Conservation (phyloP, 2,888 invertebrate genomes). For the Cephus pulcher region DNA sequence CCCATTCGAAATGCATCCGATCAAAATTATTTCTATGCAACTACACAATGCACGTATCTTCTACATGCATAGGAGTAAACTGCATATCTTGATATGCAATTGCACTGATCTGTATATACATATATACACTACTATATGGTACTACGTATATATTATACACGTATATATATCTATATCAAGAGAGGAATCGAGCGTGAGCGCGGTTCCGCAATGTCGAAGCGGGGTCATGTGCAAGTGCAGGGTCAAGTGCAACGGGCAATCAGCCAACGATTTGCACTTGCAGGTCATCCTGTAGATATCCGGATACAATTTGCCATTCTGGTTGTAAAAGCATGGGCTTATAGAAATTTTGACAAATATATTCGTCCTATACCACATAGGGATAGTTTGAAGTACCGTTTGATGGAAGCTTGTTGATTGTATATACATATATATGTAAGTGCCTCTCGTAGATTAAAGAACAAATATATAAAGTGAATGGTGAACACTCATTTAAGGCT, state of each 20-base stretch:
- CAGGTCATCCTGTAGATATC: background rate
- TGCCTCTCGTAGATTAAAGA: background rate
- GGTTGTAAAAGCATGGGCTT: background rate
- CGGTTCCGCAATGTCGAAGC: background rate
- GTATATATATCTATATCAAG: background rate
- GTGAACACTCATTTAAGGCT: background rate
- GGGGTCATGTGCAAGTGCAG: conserved; percentile 39
- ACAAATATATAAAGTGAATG: background rate
- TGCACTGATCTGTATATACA: background rate
- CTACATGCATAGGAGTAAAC: background rate
- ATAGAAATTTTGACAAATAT: background rate
- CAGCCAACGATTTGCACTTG: conserved; percentile 41
- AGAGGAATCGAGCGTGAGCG: background rate
- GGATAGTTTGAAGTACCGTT: background rate
- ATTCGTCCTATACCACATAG: background rate
- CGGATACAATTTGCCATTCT: background rate
- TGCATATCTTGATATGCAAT: background rate
- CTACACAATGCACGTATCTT: background rate
- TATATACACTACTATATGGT: background rate
- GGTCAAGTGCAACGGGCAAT: conserved; percentile 52
- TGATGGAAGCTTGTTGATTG: background rate
- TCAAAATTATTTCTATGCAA: background rate
- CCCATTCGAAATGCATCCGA: background rate
- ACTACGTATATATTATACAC: background rate
- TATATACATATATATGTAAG: too few species aligned